Evolutionary conservation across 2,888 invertebrate genomes (phyloP).

Genomic region (Perithous albicinctus): DNA sequence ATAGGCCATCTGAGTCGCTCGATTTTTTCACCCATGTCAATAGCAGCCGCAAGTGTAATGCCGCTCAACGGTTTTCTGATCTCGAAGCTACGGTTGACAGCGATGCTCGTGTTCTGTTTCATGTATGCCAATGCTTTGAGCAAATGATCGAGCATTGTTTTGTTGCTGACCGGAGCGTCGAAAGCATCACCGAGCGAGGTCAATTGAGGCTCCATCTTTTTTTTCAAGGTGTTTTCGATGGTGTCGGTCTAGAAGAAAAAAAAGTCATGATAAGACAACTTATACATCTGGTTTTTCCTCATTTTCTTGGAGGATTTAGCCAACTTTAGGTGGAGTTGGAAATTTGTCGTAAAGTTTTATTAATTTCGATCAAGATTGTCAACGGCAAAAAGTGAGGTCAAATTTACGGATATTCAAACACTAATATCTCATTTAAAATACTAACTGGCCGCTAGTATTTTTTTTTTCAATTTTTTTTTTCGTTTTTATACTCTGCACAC

Average conservation of each 20-base stretch:
- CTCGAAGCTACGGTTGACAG: constrained; percentile 91
- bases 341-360: too few species aligned
- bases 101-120: constrained; percentile 90
- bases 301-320: too few species aligned
- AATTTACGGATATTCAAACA: too few species aligned
- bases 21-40: constrained; percentile 89
- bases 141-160: constrained; percentile 90
- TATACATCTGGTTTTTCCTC: too few species aligned
- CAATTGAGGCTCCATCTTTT: constrained; percentile 89
- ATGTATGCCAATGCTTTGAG: constrained; percentile 90
- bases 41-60: constrained; percentile 88
- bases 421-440: too few species aligned
- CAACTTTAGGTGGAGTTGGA: too few species aligned
- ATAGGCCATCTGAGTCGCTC: constrained; percentile 94
- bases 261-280: not conserved
- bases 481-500: too few species aligned
- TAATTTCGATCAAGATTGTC: too few species aligned
- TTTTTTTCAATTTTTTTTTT: too few species aligned
- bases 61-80: constrained; percentile 90
- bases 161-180: constrained; percentile 91
- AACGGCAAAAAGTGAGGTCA: too few species aligned
- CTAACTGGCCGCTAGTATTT: too few species aligned
- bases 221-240: constrained; percentile 90
- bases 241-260: constrained; percentile 88
- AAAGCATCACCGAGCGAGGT: constrained; percentile 91